Base-by-base conservation (phyloP, 2,113 vertebrate species). In the Odobenus rosmarus region DNA sequence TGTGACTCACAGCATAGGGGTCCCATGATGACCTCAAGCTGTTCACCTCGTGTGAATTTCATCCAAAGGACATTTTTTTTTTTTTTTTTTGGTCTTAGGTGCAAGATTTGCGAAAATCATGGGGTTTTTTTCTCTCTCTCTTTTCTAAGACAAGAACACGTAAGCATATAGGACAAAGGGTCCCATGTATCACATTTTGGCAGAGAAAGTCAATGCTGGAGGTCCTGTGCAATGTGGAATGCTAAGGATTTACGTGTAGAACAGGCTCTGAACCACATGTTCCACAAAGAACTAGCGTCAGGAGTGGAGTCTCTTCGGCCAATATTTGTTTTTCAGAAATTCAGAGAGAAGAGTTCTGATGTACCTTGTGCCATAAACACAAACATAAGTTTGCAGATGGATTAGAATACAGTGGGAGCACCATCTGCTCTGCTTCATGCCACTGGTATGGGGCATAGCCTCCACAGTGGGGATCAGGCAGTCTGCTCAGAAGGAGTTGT, bases 81-180 rank as follows among this genome's bases (percentile, higher is more conserved):
- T 42, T 61, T 36, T 59, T 26, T 49, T 64, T 28, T 77, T 59
- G 21, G 69, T 80, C 42, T 71, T 13, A 4, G 19, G 61, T 89
- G 13, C 2, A 92, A 92, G 14, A 46, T 62, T 82, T 67, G 53
- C 6, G 4, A 53, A 49, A 92, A 28, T 3, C 26, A 53, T 3
- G 4, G 19, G 28, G 76, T 53, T 69, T 87, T n/a, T 61, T 53
- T 36, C 42, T 61, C n/a, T 71, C 62, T 53, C 21, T 85, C 53
- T 83, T 80, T 46, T 16, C 39, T 87, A 79, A 95, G 42, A 94
- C 4, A 69, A 85, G 28, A 85, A 49, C 55, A 93, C 90, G 91
- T 77, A 71, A 88, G 14, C 39, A 91, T 69, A 84, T 10, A 80
- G 16, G 61, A 9, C 18, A 16, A 86, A 61, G 33, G 16, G 26